Evolutionary conservation across 1,140 invertebrate genomes (phyloP).

Genomic region (Heliothis virescens): DNA sequence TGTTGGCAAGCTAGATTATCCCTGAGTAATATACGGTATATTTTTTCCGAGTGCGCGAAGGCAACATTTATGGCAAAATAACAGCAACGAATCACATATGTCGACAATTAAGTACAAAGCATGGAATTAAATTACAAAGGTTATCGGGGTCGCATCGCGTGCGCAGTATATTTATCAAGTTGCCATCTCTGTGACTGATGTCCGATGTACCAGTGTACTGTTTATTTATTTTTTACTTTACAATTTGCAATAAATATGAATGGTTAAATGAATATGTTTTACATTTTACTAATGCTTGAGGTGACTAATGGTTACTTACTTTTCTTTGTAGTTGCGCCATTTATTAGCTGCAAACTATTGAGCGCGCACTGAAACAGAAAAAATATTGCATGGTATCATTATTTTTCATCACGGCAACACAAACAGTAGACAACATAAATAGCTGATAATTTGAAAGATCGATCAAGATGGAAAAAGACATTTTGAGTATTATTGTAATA

Average conservation of each 20-base stretch:
- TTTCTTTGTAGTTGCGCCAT: constrained; percentile 25
- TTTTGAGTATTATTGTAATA: too few species aligned
- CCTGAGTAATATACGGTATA: too few species aligned
- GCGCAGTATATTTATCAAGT: neutral
- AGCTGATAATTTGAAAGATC: neutral
- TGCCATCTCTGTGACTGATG: neutral
- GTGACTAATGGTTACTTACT: neutral
- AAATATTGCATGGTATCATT: neutral
- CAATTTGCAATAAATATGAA: too few species aligned
- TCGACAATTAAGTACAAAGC: neutral
- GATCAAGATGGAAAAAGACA: too few species aligned
- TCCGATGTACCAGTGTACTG: neutral
- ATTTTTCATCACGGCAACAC: too few species aligned
- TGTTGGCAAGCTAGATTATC: too few species aligned
- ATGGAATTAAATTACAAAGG: constrained; percentile 24
- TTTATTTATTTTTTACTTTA: neutral
- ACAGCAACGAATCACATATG: neutral
- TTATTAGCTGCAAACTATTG: constrained; percentile 16
- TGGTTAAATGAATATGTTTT: neutral
- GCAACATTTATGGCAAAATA: neutral
- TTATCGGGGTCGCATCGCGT: constrained; percentile 22
- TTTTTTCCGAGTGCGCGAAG: too few species aligned
- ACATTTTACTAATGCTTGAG: neutral
- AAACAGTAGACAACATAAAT: neutral
- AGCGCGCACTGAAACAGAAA: constrained; percentile 9